Percentiles rank a stretch among this genome's conserved stretches.
These are phyloP conservation scores for Phymanthus crucifer DNA, from an alignment of 92 coral and sea anemone species.

Conservation along the genomic window DNA sequence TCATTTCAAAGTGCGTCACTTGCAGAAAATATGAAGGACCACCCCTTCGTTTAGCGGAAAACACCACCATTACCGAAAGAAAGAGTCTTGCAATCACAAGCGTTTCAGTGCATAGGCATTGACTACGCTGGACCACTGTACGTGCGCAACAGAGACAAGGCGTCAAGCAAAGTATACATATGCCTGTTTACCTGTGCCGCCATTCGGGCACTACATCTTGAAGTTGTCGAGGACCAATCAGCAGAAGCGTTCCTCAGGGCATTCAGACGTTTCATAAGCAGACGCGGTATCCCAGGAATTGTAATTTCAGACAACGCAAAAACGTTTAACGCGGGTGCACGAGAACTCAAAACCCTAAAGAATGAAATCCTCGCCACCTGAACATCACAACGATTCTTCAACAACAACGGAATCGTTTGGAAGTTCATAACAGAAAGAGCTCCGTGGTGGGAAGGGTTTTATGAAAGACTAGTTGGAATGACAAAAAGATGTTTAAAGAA, in stretches of 20 bases:
- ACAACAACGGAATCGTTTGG: slow-evolving; percentile 40
- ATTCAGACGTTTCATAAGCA: slow-evolving; percentile 40
- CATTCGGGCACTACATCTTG: slow-evolving; percentile 46
- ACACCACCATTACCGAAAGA: slow-evolving; percentile 49
- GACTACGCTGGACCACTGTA: slow-evolving; percentile 58
- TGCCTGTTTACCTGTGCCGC: slow-evolving; percentile 54
- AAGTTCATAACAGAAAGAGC: slow-evolving; percentile 54
- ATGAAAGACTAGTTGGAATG: slow-evolving; percentile 46
- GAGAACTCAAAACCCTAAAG: slow-evolving; percentile 26
- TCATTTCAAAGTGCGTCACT: slow-evolving; percentile 41
- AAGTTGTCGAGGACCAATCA: slow-evolving; percentile 47
- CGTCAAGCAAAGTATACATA: slow-evolving; percentile 33
- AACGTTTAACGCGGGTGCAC: slow-evolving; percentile 56
- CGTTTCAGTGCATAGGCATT: slow-evolving; percentile 53
- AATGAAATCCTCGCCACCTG: slow-evolving; percentile 23
- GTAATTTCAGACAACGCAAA: slow-evolving; percentile 52
- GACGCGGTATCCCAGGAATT: slow-evolving; percentile 46
- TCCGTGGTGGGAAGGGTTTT: slow-evolving; percentile 63
- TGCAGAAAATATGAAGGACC: slow-evolving; percentile 47
- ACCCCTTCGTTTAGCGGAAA: slow-evolving; percentile 26
- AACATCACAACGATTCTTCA: slow-evolving; percentile 36
- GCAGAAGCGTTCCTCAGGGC: slow-evolving; percentile 42
- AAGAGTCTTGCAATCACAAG: slow-evolving; percentile 41
- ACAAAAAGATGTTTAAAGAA: slow-evolving; percentile 51
- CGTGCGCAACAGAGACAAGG: slow-evolving; percentile 29